Conservation (phyloP, 1,140 invertebrate species). For the Drosophila pseudoobscura region DNA sequence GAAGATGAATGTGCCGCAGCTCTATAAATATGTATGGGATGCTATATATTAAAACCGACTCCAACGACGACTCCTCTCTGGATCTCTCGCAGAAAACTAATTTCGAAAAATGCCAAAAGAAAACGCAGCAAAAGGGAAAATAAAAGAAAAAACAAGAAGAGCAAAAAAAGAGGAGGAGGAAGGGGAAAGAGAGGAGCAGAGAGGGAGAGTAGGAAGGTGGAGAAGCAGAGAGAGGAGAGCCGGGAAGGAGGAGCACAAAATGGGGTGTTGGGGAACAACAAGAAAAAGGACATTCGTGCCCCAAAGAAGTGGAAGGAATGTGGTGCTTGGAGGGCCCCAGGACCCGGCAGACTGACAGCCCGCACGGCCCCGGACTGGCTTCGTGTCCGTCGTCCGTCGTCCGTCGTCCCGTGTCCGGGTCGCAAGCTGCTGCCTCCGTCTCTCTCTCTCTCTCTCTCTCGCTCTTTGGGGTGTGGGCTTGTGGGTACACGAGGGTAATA, state of each 20-base stretch:
- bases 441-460: slow-evolving; percentile 1
- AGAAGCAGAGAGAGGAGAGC: slow-evolving; percentile 4
- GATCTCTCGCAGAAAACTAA: slow-evolving; percentile 75
- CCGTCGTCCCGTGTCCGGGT: slow-evolving; percentile 30
- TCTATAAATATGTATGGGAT: slow-evolving; percentile 83
- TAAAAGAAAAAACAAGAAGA: slow-evolving; percentile 67
- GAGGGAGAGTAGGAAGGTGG: slow-evolving; percentile 28
- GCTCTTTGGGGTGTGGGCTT: slow-evolving; percentile 4
- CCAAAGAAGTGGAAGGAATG: slow-evolving; percentile 28
- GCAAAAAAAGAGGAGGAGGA: slow-evolving; percentile 40
- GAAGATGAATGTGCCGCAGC: slow-evolving; percentile 82
- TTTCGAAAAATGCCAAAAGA: slow-evolving; percentile 83
- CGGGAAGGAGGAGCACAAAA: too few species aligned
- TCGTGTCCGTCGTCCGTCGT: slow-evolving; percentile 28
- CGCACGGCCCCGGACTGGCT: slow-evolving; percentile 19
- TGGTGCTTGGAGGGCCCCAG: slow-evolving; percentile 5
- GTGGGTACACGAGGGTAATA: slow-evolving; percentile 74
- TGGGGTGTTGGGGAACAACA: slow-evolving; percentile 1
- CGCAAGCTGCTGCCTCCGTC: slow-evolving; percentile 52
- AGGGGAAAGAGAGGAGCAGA: slow-evolving; percentile 3
- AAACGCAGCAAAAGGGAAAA: slow-evolving; percentile 77
- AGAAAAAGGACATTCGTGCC: slow-evolving; percentile 72
- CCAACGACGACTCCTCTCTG: slow-evolving; percentile 40
- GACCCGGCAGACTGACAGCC: slow-evolving; percentile 64
- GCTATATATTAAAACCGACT: slow-evolving; percentile 83